Conservation (phyloP, 2,113 vertebrate species). For the Colaptes auratus region DNA sequence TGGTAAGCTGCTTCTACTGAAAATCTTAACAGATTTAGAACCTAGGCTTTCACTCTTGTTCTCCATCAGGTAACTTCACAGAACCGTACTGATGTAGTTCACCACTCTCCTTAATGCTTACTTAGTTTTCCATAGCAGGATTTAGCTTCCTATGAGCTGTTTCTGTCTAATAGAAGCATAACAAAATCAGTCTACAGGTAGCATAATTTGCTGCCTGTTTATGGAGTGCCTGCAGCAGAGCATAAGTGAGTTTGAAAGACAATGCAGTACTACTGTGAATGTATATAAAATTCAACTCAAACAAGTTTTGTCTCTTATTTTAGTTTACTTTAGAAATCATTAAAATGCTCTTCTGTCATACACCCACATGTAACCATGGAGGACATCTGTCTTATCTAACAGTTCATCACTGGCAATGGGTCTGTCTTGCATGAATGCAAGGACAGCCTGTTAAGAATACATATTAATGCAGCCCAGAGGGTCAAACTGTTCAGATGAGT, state of each 20-base stretch:
- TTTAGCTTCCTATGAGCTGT: neutral
- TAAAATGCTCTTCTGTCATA: neutral
- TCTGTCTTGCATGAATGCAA: neutral
- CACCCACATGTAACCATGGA: neutral
- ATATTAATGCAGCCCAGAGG: neutral
- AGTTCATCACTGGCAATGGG: neutral
- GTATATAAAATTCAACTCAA: neutral
- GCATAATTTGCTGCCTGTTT: neutral
- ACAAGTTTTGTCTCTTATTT: neutral
- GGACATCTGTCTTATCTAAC: neutral
- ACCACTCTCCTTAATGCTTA: neutral
- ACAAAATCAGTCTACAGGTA: neutral
- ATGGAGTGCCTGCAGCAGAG: neutral
- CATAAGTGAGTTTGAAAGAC: neutral
- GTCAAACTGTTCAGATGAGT: neutral
- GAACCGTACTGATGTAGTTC: neutral
- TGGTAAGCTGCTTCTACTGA: neutral
- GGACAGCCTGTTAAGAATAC: neutral
- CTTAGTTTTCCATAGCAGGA: neutral
- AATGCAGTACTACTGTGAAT: neutral
- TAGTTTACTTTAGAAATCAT: neutral
- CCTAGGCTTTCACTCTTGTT: neutral
- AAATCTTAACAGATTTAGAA: neutral
- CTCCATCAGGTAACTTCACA: neutral
- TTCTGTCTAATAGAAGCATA: neutral